A percentile compares a stretch with the other conserved stretches of the same genome.
These are phyloP conservation scores for Enteromius afrohamiltoni DNA, from an alignment of 2,797 vertebrate species.

Conservation along the genomic window DNA sequence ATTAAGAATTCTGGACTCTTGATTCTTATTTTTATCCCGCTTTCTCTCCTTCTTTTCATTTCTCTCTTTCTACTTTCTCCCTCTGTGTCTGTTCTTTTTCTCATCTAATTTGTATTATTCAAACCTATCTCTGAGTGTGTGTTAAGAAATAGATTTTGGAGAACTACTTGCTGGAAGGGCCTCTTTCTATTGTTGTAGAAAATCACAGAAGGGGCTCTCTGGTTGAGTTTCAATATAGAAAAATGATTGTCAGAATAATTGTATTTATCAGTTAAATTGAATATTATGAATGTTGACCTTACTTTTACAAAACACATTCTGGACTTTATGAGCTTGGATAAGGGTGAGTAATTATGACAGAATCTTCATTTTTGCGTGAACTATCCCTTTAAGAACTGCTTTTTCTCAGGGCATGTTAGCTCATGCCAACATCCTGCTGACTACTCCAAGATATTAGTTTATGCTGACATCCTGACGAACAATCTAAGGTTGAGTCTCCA, in stretches of 20 bases:
- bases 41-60: conserved; percentile 16
- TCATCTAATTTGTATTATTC: conserved; percentile 29
- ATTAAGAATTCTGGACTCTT: conserved; percentile 6
- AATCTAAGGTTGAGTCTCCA: neutral
- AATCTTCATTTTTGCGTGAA: neutral
- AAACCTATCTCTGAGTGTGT: conserved; percentile 1
- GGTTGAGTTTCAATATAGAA: conserved; percentile 21
- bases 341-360: neutral
- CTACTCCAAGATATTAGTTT: neutral
- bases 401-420: neutral
- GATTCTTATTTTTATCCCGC: neutral
- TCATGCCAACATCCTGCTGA: neutral
- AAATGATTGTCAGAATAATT: neutral
- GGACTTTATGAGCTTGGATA: neutral
- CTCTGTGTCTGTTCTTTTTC: conserved; percentile 5
- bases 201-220: conserved; percentile 20
- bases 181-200: conserved; percentile 24
- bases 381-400: neutral
- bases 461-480: neutral
- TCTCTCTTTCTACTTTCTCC: neutral
- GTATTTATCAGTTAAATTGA: neutral
- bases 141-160: conserved; percentile 16
- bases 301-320: neutral
- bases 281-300: neutral
- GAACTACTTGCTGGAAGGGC: conserved; percentile 7